Base-by-base conservation (phyloP, 2,113 vertebrate genomes). In the Alouatta palliata region DNA sequence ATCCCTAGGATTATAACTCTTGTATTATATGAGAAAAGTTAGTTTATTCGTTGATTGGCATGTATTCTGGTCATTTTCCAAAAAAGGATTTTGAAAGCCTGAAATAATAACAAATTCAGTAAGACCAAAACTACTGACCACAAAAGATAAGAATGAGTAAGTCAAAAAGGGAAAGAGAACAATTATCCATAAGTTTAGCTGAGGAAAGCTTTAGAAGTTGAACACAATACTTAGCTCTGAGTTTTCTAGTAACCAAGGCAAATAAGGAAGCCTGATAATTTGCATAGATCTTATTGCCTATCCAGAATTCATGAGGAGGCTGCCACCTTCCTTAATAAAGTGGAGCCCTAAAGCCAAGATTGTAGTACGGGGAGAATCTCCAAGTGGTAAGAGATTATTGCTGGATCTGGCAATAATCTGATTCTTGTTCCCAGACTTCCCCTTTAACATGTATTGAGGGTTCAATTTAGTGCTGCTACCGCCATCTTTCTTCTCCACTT, bases 61-160 rank as follows among this genome's bases (percentile, higher is more conserved):
- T 94, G 19, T 87, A 49, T 19, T 87, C 40, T 94, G 82, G 58
- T n/a, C 20, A 20, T 70, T 95, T 84, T 97, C 79, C 37, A 73
- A n/a, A 88, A 82, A 77, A 56, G 45, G 14, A 61, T 80, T 96
- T 95, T 81, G 71, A 52, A 61, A 70, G 35, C 79, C 93, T 94
- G 88, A 95, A 96, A 90, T 97, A 94, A 97, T 92, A 95, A 37
- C 32, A 68, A 43, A 47, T 30, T 56, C 35, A 68, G 27, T 81
- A 75, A 96, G 32, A 79, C 14, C 82, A 71, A 87, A 79, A 75
- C 49, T 75, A 64, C 64, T 89, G 58, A 77, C 45, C 77, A 85
- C 40, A 58, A 80, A 95, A 80, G 40, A 83, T 68, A 92, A 95
- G n/a, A 93, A 90, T 35, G 52, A 89, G 3, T 93, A 43, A 95